Evolutionary conservation across 2,113 vertebrate genomes (phyloP).

Genomic region (Eleginops maclovinus): DNA sequence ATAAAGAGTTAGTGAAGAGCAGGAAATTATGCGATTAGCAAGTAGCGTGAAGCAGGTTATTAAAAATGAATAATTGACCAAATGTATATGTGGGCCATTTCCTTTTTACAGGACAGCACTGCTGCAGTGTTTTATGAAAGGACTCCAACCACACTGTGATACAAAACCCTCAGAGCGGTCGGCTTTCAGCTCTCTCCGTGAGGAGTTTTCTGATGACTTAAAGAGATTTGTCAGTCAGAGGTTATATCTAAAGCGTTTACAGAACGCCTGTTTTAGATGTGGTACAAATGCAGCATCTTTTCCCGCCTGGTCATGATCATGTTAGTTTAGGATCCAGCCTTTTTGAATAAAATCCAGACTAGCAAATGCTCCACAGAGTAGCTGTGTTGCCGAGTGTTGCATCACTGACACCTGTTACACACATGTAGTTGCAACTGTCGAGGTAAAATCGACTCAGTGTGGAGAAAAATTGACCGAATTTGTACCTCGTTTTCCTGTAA

Average conservation of each 20-base stretch:
- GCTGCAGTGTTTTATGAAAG: constrained; percentile 8
- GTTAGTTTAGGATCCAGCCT: not conserved
- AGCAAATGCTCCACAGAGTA: not conserved
- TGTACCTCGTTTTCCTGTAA: no score
- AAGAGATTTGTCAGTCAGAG: no score
- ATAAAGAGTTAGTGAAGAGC: constrained; percentile 24
- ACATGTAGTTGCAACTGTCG: not conserved
- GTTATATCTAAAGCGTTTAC: no score
- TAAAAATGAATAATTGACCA: constrained; percentile 37
- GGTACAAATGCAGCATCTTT: no score
- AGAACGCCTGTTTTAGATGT: no score
- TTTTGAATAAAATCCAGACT: no score
- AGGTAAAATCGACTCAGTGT: not conserved
- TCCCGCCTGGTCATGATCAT: no score
- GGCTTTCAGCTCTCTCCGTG: not conserved
- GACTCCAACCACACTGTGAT: not conserved
- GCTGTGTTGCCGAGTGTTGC: not conserved
- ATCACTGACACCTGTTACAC: not conserved
- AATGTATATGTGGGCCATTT: no score
- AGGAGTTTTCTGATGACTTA: no score
- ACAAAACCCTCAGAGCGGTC: not conserved
- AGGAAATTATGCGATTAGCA: constrained; percentile 62
- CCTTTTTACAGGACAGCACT: not conserved
- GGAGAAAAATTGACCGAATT: no score
- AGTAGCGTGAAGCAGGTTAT: constrained; percentile 62